These are phyloP conservation scores for Volucella inanis DNA, from an alignment of 2,888 invertebrate genomes.

Conservation along the genomic window DNA sequence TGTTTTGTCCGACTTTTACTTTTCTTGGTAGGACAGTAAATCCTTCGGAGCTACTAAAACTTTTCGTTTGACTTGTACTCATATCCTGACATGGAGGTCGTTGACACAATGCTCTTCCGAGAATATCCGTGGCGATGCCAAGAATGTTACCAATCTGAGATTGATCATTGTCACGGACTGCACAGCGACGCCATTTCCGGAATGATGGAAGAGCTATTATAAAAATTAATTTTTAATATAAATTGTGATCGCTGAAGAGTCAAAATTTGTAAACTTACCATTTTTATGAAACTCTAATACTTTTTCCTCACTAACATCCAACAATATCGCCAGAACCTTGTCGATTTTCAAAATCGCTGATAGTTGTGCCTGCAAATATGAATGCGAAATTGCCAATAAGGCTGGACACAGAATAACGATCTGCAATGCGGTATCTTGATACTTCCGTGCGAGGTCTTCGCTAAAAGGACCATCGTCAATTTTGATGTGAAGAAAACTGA, in stretches of 20 bases:
- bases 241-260: background rate
- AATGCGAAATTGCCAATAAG: slow-evolving; percentile 85
- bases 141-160: slow-evolving; percentile 92
- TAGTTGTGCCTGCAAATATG: slow-evolving; percentile 81
- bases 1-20: slow-evolving; percentile 87
- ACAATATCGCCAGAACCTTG: slow-evolving; percentile 90
- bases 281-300: slow-evolving; percentile 88
- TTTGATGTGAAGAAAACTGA: slow-evolving; percentile 89
- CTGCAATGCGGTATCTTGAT: slow-evolving; percentile 88
- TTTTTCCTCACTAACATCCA: slow-evolving; percentile 90
- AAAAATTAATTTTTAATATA: background rate
- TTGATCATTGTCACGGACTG: slow-evolving; percentile 91
- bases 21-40: slow-evolving; percentile 83
- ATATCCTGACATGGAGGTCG: slow-evolving; percentile 86
- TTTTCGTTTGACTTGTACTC: slow-evolving; percentile 82
- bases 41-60: slow-evolving; percentile 81
- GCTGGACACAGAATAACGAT: slow-evolving; percentile 92
- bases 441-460: slow-evolving; percentile 84
- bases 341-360: slow-evolving; percentile 84
- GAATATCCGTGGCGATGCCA: slow-evolving; percentile 91
- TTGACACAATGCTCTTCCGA: slow-evolving; percentile 86
- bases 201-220: slow-evolving; percentile 87
- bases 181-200: slow-evolving; percentile 91
- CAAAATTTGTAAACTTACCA: slow-evolving; percentile 83
- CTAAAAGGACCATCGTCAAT: slow-evolving; percentile 87